Evolutionary conservation across 1,140 invertebrate species (phyloP), one percentile per base, ranked within the genome.

Genomic region (Polypedilum vanderplanki): DNA sequence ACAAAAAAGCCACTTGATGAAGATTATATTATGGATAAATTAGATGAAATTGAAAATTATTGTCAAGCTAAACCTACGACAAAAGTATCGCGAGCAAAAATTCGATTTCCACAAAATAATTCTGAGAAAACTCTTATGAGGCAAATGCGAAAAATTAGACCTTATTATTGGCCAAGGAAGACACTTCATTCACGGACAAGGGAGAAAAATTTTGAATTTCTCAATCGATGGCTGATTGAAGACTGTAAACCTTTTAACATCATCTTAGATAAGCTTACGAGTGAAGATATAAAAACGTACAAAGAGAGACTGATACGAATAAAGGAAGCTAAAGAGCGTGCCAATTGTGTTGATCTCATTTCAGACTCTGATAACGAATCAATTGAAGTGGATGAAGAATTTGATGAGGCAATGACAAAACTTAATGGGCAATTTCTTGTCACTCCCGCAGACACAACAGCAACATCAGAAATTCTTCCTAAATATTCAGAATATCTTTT

Each of bases 31-130:
- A 82, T 81, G 70, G 86, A 87, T 77, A 81, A 85, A 40, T 74
- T 87, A 18, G 86, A 87, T 40, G 83, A 86, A 76, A 78, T 86
- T 74, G 86, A 87, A 65, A 81, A 86, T 75, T 85, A 86, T 74
- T 80, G 86, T 41, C 78, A 80, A 46, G 85, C 86, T 18, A 70
- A 70, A 70, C 65, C 17, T 5, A 70, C 17, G 2, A 18, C 17
- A 22, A 18, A 70, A 70, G 65, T 33, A 5, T 24, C 10, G 4
- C 78, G 41, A 20, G 18, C 65, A 22, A 70, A 18, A 7, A 20
- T 70, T 20, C 9, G 9, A 70, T 22, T 22, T 18, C 46, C 46
- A 57, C 46, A 57, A 57, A 57, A 57, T 18, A 70, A 22, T 5
- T 8, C 65, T 18, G 65, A 70, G 65, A 70, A 70, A 9, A 70